These are phyloP conservation scores for Emydura subglobosa DNA, from an alignment of 2,113 vertebrate genomes.

Conservation along the genomic window DNA sequence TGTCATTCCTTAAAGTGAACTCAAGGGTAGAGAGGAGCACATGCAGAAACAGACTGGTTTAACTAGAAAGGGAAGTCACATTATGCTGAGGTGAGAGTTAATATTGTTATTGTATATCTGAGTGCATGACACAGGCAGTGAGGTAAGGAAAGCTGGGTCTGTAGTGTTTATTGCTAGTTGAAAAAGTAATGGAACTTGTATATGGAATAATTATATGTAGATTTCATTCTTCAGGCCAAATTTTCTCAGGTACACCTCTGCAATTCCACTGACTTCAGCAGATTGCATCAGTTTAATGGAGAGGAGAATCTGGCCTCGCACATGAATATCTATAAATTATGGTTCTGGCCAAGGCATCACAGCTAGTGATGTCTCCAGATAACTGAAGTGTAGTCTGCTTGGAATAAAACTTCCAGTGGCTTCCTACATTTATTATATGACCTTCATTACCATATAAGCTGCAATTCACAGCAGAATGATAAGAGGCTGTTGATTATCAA, in stretches of 20 bases:
- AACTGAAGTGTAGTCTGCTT: neutral
- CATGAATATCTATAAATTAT: neutral
- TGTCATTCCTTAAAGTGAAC: neutral
- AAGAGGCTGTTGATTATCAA: neutral
- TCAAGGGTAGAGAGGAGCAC: neutral
- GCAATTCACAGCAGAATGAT: neutral
- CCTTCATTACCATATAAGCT: neutral
- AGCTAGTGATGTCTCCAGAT: neutral
- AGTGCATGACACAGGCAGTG: neutral
- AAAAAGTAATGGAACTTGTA: neutral
- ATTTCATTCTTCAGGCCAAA: neutral
- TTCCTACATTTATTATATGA: neutral
- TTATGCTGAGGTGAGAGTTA: neutral
- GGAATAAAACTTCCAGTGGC: constrained; percentile 7
- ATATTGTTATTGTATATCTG: neutral
- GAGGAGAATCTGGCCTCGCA: neutral
- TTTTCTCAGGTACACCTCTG: neutral
- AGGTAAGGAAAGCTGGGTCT: neutral
- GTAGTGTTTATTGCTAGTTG: neutral
- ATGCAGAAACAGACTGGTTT: neutral
- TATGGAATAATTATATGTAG: neutral
- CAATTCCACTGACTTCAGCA: neutral
- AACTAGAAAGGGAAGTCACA: neutral
- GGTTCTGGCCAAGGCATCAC: neutral
- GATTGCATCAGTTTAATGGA: neutral